These are phyloP conservation scores for Rhagologus leucostigma DNA, from an alignment of 2,113 vertebrate species.

Conservation along the genomic window DNA sequence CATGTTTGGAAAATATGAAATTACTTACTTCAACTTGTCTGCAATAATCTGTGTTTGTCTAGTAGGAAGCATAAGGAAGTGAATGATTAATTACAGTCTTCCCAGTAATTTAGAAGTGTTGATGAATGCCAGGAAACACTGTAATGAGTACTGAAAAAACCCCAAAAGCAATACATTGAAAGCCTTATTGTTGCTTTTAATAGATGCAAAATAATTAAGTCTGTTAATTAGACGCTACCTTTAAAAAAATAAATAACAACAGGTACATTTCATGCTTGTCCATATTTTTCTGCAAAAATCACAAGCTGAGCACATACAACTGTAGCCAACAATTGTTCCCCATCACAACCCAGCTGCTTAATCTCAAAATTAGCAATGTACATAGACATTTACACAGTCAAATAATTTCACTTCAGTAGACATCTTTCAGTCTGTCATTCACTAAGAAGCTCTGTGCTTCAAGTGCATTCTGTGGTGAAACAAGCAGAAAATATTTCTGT, in stretches of 20 bases:
- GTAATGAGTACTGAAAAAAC: background rate
- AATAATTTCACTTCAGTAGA: background rate
- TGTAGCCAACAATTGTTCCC: background rate
- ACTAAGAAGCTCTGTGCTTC: background rate
- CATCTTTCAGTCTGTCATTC: background rate
- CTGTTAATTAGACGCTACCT: background rate
- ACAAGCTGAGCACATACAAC: background rate
- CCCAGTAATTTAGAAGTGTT: conserved; percentile 37
- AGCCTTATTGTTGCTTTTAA: background rate
- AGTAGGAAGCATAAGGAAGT: conserved; percentile 31
- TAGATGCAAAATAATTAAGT: background rate
- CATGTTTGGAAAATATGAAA: background rate
- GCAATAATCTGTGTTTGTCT: background rate
- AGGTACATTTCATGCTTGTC: background rate
- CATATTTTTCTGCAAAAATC: background rate
- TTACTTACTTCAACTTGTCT: conserved; percentile 21
- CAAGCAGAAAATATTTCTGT: background rate
- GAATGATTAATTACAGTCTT: conserved; percentile 55
- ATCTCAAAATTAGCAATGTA: background rate
- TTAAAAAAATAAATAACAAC: background rate
- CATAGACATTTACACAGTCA: background rate
- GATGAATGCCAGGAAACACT: conserved; percentile 31
- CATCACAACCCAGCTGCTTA: background rate
- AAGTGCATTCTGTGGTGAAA: background rate
- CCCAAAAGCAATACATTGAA: background rate